Percentiles rank a stretch among this genome's conserved stretches.
phyloP scores from a whole-genome alignment of 2,113 vertebrate genomes.

The Proteles cristata region DNA sequence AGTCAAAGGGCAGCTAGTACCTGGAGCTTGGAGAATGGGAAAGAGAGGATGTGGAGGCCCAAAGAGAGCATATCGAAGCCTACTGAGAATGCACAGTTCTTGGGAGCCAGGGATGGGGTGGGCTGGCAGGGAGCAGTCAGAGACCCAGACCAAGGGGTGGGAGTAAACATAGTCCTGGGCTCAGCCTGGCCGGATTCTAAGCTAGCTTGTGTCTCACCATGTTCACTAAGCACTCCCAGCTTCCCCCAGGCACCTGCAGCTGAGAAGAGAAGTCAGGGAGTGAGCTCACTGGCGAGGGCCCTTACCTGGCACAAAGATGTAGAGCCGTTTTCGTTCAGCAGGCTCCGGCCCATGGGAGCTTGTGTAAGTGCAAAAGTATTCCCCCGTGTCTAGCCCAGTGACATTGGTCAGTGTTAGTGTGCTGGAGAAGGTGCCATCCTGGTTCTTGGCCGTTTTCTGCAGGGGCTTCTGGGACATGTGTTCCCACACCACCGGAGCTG shows the following conservation, averaged over 20 bases:
- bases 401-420: conserved; percentile 87
- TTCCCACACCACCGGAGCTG: conserved; percentile 85
- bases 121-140: background rate
- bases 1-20: background rate
- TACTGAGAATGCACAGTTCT: background rate
- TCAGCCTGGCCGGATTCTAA: background rate
- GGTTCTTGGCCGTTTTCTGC: background rate
- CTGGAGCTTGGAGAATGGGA: background rate
- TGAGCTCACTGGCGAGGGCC: background rate
- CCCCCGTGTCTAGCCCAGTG: conserved; percentile 91
- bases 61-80: background rate
- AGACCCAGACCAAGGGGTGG: background rate
- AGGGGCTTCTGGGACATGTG: conserved; percentile 76
- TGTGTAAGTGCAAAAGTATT: conserved; percentile 89
- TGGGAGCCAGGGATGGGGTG: background rate
- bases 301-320: conserved; percentile 95
- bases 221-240: background rate
- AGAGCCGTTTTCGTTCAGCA: conserved; percentile 83
- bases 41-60: background rate
- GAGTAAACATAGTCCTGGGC: background rate
- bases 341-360: conserved; percentile 54
- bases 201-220: background rate
- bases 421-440: conserved; percentile 82
- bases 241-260: background rate
- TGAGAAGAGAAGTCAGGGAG: too few species aligned